phyloP scores from a whole-genome alignment of 92 coral and sea anemone species.

The Plumapathes pennacea region DNA sequence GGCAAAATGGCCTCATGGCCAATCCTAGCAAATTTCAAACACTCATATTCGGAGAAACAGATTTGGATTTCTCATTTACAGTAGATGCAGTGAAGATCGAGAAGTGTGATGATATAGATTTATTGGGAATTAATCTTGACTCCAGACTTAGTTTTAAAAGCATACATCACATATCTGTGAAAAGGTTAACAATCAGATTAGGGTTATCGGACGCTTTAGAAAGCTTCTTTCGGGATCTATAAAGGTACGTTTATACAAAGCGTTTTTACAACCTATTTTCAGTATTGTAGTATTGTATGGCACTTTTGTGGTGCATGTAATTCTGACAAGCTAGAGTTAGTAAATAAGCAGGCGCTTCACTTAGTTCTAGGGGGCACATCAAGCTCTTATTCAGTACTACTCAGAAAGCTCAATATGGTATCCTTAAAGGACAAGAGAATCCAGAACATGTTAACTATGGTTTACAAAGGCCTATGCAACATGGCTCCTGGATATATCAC shows the following conservation, averaged over 20 bases:
- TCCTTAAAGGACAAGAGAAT: slow-evolving; percentile 4
- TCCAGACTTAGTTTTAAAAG: slow-evolving; percentile 21
- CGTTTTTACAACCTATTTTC: slow-evolving; percentile 3
- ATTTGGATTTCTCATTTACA: too few species aligned
- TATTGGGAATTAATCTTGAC: slow-evolving; percentile 10
- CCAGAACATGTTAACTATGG: slow-evolving; percentile 7
- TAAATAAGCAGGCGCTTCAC: slow-evolving; percentile 11
- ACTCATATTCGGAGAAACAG: neutral
- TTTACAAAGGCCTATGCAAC: slow-evolving; percentile 6
- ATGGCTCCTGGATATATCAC: neutral
- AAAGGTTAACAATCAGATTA: slow-evolving; percentile 13
- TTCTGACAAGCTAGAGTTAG: slow-evolving; percentile 3
- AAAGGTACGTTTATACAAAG: slow-evolving; percentile 6
- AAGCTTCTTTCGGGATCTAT: slow-evolving; percentile 3
- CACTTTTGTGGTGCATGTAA: slow-evolving; percentile 2
- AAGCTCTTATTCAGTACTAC: slow-evolving; percentile 2
- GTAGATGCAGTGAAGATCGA: slow-evolving; percentile 1
- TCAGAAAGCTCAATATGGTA: slow-evolving; percentile 1
- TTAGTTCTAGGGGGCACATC: slow-evolving; percentile 10
- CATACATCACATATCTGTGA: slow-evolving; percentile 6
- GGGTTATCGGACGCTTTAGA: slow-evolving; percentile 11
- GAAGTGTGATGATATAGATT: slow-evolving; percentile 11
- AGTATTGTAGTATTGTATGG: slow-evolving; percentile 23
- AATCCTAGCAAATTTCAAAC: slow-evolving; percentile 4
- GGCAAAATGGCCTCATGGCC: slow-evolving; percentile 12